Base-by-base conservation (phyloP, 2,113 vertebrate species). In the Heterotis niloticus region DNA sequence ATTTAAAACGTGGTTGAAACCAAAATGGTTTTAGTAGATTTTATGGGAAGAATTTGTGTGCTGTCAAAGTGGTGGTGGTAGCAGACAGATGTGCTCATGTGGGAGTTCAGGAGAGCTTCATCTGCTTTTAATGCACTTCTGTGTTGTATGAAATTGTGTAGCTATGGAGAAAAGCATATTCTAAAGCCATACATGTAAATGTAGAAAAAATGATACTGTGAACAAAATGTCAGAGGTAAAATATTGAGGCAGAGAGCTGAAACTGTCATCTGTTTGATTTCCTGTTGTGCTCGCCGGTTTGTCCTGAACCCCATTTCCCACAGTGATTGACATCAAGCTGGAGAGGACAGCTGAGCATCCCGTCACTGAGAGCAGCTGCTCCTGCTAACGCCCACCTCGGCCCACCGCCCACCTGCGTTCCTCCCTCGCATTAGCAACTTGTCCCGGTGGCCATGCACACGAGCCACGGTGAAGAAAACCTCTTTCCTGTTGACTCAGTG, bases 311-410 rank as follows among this genome's bases (percentile, higher is more conserved):
- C 0, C 0, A 7, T 18, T 10, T 57, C 62, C 84, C 81, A 78
- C 93, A 96, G 94, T 95, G 93, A 94, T 95, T 60, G 92, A 98
- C 90, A 98, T 96, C 90, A 93, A 96, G 88, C 90, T 96, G 93
- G 93, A 95, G 91, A 94, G 95, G 81, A 93, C 94, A 73, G 92
- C 92, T 0, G 94, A 96, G 89, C 93, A 96, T 91, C 94, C 93
- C 54, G 94, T 95, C 77, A 95, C 93, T 60, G 94, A 96, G 92
- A 95, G 92, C 70, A 93, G 94, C 83, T 96, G 94, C 90, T 96
- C 92, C 75, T 96, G 93, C 93, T 95, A 94, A 94, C 91, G 87
- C 68, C 87, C 86, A 85, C 80, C 82, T 84, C 74, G 68, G 74
- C 5, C 79, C 83, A 84, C 67, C 75, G 70, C 82, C 84, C 84